Evolutionary conservation across 1,140 invertebrate species (phyloP).

Genomic region (Drosophila sturtevanti): DNA sequence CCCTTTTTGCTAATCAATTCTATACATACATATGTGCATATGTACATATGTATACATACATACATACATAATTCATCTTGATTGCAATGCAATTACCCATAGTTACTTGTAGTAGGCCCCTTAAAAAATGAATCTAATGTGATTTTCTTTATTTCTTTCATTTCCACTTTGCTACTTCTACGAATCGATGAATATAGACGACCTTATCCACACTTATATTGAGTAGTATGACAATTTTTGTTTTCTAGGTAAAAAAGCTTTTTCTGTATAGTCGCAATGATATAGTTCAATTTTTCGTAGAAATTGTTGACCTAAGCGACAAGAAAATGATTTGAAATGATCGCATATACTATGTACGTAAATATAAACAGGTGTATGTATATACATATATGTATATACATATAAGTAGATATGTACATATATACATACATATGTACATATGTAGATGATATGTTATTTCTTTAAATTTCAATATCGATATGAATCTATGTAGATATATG

Average conservation of each 20-base stretch:
- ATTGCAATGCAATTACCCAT: no score
- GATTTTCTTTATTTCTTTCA: no score
- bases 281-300: constrained; percentile 38
- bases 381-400: background rate
- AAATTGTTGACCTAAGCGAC: constrained; percentile 40
- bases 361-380: background rate
- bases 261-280: constrained; percentile 36
- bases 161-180: no score
- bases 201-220: constrained; percentile 2
- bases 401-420: background rate
- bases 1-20: no score
- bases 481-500: background rate
- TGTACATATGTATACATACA: no score
- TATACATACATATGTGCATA: no score
- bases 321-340: constrained; percentile 9
- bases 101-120: no score
- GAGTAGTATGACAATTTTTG: constrained; percentile 35
- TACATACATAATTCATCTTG: no score
- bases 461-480: background rate
- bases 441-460: background rate
- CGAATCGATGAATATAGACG: constrained; percentile 5
- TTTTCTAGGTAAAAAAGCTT: constrained; percentile 39
- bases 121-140: no score
- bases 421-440: background rate
- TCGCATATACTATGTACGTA: background rate